Conservation (phyloP, 2,888 invertebrate genomes). For the Cheilosia scutellata region DNA sequence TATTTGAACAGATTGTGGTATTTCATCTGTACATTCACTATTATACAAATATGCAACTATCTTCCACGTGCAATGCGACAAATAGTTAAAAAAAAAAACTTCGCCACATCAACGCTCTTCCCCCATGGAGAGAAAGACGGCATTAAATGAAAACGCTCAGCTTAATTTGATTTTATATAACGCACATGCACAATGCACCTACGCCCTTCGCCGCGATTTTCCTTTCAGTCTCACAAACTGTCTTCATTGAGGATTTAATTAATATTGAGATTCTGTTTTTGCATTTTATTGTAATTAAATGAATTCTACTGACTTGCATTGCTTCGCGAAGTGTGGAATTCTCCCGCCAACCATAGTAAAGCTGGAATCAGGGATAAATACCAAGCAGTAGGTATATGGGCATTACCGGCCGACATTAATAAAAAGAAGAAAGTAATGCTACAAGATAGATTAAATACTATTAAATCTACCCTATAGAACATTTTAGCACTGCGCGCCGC, state of each 20-base stretch:
- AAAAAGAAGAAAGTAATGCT: background rate
- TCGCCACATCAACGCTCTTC: background rate
- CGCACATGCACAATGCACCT: no score
- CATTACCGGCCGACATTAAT: slow-evolving; percentile 11
- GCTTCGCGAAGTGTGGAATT: background rate
- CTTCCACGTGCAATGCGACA: background rate
- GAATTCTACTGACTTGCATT: slow-evolving; percentile 9
- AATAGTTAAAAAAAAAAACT: background rate
- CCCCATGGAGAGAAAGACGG: background rate
- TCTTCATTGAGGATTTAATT: slow-evolving; percentile 35
- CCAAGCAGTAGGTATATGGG: background rate
- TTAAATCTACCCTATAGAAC: no score
- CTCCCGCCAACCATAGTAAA: background rate
- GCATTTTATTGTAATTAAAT: slow-evolving; percentile 43
- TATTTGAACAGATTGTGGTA: no score
- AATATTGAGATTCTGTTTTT: slow-evolving; percentile 46
- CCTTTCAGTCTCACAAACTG: background rate
- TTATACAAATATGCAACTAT: no score
- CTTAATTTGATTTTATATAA: slow-evolving; percentile 10
- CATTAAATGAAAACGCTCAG: slow-evolving; percentile 4
- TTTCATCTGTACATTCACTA: no score
- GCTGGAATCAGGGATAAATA: slow-evolving; percentile 9
- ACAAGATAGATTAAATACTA: no score
- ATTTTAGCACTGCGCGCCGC: no score
- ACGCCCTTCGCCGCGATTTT: background rate